Evolutionary conservation across 2,113 vertebrate species (phyloP).

Genomic region (Pedionomus torquatus): DNA sequence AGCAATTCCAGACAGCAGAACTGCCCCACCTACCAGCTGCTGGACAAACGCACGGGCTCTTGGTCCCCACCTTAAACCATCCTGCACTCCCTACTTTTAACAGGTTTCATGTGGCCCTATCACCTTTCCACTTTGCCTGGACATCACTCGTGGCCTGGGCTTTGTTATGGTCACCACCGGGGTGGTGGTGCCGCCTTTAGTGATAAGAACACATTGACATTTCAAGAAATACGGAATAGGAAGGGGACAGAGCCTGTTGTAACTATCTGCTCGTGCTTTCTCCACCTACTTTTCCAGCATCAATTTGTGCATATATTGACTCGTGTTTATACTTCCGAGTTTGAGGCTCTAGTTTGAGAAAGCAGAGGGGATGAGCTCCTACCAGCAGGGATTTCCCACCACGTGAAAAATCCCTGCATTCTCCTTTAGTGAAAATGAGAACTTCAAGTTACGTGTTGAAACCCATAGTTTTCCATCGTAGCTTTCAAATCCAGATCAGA

Average conservation of each 20-base stretch:
- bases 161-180: not conserved
- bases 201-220: not conserved
- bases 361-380: not conserved
- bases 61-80: not conserved
- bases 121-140: not conserved
- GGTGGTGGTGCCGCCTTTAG: not conserved
- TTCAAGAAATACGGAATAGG: not conserved
- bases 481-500: not conserved
- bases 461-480: not conserved
- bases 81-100: not conserved
- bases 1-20: not conserved
- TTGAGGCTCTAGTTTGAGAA: not conserved
- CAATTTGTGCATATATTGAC: not conserved
- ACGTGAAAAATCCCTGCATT: not conserved
- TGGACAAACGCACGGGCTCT: fast-evolving
- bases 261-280: not conserved
- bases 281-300: not conserved
- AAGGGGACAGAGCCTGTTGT: not conserved
- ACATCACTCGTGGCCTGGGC: not conserved
- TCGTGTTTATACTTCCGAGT: not conserved
- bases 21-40: too few species aligned
- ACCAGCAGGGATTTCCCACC: not conserved
- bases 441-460: not conserved
- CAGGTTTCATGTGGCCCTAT: not conserved
- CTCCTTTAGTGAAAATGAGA: not conserved